These are phyloP conservation scores for Lutjanus argentimaculatus DNA, from an alignment of 2,797 vertebrate species.

Conservation along the genomic window DNA sequence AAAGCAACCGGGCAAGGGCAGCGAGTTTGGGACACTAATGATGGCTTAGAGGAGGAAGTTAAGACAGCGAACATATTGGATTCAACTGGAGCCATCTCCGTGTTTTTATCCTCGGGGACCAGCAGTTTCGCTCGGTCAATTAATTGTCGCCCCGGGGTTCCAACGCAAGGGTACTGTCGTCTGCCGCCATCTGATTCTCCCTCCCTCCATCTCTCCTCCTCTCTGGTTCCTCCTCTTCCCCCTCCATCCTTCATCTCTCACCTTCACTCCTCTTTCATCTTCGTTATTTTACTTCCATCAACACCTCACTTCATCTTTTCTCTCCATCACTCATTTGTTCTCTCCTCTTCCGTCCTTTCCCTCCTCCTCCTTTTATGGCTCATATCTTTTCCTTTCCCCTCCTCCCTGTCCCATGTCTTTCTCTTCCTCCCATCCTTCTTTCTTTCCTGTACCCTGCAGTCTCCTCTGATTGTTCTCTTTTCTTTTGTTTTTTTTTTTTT, in stretches of 20 bases:
- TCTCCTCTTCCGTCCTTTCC: neutral
- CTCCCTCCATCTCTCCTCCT: neutral
- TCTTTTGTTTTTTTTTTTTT: neutral
- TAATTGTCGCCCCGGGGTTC: constrained; percentile 38
- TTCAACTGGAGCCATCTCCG: constrained; percentile 4
- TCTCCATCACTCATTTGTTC: neutral
- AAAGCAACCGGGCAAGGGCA: constrained; percentile 9
- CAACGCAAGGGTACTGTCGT: neutral
- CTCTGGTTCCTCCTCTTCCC: neutral
- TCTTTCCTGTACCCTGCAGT: too few relatives aligned
- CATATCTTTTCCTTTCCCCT: neutral
- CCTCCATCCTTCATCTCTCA: neutral
- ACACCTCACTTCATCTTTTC: neutral
- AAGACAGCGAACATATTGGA: constrained; percentile 41
- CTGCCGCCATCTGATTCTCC: neutral
- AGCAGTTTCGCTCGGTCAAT: constrained; percentile 13
- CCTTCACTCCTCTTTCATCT: constrained; percentile 7
- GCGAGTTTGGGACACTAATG: constrained; percentile 39
- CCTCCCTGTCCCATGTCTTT: neutral
- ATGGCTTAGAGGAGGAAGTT: constrained; percentile 40
- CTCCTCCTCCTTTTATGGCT: neutral
- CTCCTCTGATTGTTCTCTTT: too few relatives aligned
- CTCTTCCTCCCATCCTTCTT: neutral
- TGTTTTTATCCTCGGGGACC: constrained; percentile 15
- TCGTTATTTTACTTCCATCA: neutral